A percentile compares a stretch with the other conserved stretches of the same genome.
These are phyloP conservation scores for Arrhamphus sclerolepis DNA, from an alignment of 2,797 vertebrate species.

Conservation along the genomic window DNA sequence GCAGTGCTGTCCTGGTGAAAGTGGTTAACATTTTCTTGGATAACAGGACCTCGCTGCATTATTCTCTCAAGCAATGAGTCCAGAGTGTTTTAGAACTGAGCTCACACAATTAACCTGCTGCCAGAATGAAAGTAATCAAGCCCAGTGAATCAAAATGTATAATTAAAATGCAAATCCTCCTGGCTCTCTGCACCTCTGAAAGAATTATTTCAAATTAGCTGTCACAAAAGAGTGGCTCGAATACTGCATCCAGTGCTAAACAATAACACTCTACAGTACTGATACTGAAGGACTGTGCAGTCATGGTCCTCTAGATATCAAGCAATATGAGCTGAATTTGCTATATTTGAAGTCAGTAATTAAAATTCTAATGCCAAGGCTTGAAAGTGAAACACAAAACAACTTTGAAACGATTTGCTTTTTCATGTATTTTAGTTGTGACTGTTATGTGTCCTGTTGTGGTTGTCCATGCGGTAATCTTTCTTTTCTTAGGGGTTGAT, in stretches of 20 bases:
- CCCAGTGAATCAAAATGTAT: conserved; percentile 67
- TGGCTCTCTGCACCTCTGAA: conserved; percentile 53
- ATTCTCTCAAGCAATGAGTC: conserved; percentile 58
- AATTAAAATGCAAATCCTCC: conserved; percentile 78
- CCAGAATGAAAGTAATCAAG: conserved; percentile 73
- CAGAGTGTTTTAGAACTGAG: conserved; percentile 58
- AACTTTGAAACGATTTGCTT: not conserved
- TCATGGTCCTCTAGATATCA: not conserved
- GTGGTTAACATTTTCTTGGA: conserved; percentile 7
- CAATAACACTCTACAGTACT: conserved; percentile 27
- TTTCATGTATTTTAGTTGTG: not conserved
- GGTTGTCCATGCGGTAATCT: not conserved
- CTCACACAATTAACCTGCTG: conserved; percentile 77
- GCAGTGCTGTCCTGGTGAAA: conserved; percentile 1
- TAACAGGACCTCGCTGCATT: conserved; percentile 52
- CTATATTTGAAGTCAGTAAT: conserved; percentile 10
- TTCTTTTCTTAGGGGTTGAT: not conserved
- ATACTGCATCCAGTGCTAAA: conserved; percentile 42
- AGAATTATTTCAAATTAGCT: conserved; percentile 70
- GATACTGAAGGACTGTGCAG: conserved; percentile 1
- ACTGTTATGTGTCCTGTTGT: not conserved
- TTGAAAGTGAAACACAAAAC: not conserved
- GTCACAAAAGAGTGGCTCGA: conserved; percentile 61
- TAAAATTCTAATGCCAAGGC: conserved; percentile 6
- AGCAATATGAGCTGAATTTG: conserved; percentile 8